Base-by-base conservation (phyloP, 2,113 vertebrate species). In the Ariopsis seemanni region DNA sequence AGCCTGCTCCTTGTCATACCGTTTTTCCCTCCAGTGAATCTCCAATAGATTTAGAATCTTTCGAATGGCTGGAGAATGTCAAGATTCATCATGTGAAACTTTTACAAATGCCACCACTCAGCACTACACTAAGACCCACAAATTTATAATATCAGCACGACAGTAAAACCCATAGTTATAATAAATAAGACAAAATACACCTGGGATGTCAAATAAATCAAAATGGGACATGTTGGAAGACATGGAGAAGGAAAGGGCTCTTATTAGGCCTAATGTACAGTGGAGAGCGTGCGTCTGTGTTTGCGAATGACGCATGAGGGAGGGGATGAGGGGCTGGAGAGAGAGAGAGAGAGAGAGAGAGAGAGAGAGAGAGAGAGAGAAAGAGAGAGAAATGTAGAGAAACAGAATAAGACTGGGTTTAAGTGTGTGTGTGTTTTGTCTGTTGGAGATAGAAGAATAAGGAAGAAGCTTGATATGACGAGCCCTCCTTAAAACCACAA, bases 401-500 rank as follows among this genome's bases (percentile, higher is more conserved):
- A 60, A 55, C 0, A 63, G 30, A 82, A 72, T 27, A 17, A 74
- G 80, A 22, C 12, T 17, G 25, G 22, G 60, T 57, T 53, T 25
- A 4, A 57, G 25, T 65, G 14, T 67, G 57, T 78, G 25, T 79
- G 4, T 79, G 53, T 78, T 74, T 8, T 22, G 71, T 74, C 71
- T 74, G 71, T 22, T 74, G 42, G 18, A 22, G 42, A 22, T 48
- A 55, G 83, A 53, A 62, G 5, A 78, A 60, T 22, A 57, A 74
- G 30, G 34, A 75, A 50, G 20, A 86, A 17, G 50, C 4, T 20
- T 30, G 15, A 30, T 57, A 48, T 30, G 1, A 60, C 10, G n/a
- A 42, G 9, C 52, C 6, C 50, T 27, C 55, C 71, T 69, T 9
- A 27, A 0, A 84, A 50, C 93, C 93, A 94, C 86, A 77, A 82